Conservation (phyloP, 2,113 vertebrate genomes). For the Condylura cristata region DNA sequence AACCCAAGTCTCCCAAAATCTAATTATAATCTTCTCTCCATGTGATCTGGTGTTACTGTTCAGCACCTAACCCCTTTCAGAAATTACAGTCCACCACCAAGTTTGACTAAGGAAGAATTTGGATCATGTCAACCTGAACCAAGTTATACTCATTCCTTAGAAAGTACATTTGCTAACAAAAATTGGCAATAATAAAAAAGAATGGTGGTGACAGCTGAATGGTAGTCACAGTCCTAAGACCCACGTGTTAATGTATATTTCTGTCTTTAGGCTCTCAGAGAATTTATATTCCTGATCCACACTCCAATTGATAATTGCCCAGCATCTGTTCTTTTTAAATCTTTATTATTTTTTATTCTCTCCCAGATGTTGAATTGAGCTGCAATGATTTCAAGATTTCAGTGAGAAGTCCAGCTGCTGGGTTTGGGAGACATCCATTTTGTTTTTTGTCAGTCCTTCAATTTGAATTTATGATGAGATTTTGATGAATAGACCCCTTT, state of each 20-base stretch:
- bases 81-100: not conserved
- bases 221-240: conserved; percentile 25
- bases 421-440: conserved; percentile 63
- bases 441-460: conserved; percentile 53
- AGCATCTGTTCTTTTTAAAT: conserved; percentile 75
- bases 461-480: conserved; percentile 75
- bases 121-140: conserved; percentile 58
- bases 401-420: conserved; percentile 68
- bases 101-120: not conserved
- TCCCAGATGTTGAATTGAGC: conserved; percentile 75
- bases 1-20: not conserved
- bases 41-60: not conserved
- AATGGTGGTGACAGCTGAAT: not conserved
- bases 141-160: conserved; percentile 16
- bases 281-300: conserved; percentile 69
- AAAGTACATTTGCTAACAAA: conserved; percentile 28
- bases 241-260: conserved; percentile 54
- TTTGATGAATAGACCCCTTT: conserved; percentile 68
- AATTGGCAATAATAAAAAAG: conserved; percentile 28
- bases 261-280: conserved; percentile 50
- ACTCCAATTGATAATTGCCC: conserved; percentile 70
- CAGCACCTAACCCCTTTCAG: not conserved
- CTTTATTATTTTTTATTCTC: conserved; percentile 74
- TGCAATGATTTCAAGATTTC: conserved; percentile 54
- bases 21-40: not conserved